phyloP scores from a whole-genome alignment of 1,140 invertebrate species.

The Caenorhabditis briggsae region DNA sequence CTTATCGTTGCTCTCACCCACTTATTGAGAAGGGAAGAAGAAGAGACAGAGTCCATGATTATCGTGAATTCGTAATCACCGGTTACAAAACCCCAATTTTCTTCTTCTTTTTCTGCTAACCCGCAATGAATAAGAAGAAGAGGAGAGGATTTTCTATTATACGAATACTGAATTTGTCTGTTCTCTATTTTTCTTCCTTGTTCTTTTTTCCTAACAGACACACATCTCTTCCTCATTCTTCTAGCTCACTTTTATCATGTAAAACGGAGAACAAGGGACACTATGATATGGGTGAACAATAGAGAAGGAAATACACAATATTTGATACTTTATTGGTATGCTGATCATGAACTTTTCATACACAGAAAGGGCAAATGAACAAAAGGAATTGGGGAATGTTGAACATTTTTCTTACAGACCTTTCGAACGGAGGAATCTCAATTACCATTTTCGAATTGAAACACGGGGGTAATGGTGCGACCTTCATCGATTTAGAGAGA shows the following conservation, averaged over 20 bases:
- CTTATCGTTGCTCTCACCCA: not conserved
- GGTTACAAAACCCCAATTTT: not conserved
- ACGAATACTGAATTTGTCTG: not conserved
- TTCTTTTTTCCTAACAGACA: not conserved
- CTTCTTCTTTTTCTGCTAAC: not conserved
- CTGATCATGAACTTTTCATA: too few relatives aligned
- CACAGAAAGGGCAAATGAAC: too few relatives aligned
- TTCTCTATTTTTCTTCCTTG: not conserved
- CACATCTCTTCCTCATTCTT: not conserved
- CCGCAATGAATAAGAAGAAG: not conserved
- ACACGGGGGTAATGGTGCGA: too few relatives aligned
- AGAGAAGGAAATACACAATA: not conserved
- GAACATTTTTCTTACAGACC: too few relatives aligned
- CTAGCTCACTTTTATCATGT: not conserved
- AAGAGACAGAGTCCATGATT: conserved; percentile 20
- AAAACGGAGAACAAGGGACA: not conserved
- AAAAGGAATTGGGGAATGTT: too few relatives aligned
- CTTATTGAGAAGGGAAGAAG: too few relatives aligned
- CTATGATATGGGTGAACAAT: not conserved
- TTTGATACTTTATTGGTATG: not conserved
- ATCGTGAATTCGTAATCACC: conserved; percentile 46
- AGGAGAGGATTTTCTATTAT: conserved; percentile 10
- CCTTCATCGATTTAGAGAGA: too few relatives aligned
- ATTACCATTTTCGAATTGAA: too few relatives aligned
- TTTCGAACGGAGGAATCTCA: too few relatives aligned